Base-by-base conservation (phyloP, 2,113 vertebrate genomes). In the Spea multiplicata region DNA sequence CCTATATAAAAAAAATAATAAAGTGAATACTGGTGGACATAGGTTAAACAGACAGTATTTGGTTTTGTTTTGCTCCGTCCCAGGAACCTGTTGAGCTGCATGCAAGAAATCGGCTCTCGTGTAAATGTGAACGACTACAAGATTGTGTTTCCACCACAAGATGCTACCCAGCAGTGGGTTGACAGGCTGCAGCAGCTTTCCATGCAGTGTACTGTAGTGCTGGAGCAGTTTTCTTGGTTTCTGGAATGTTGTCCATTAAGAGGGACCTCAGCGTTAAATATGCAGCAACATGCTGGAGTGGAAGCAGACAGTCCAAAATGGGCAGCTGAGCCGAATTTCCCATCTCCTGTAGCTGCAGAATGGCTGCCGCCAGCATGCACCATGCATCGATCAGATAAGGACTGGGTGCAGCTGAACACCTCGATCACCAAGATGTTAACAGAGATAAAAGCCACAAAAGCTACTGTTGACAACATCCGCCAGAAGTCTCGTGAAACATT, bases 221-320 rank as follows among this genome's bases (percentile, higher is more conserved):
- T 98, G 0, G 91, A 97, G 85, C 95, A 98, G 85, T 85, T 98
- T 12, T 88, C 85, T 48, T 96, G 93, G 94, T 84, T 98, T 82
- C 79, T 96, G 4, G 94, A 95, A 16, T 96, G 96, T 86, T 98
- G 97, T 76, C 97, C 97, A 0, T 87, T 89, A 83, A 86, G 86
- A 5, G 81, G 80, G 8, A 65, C 57, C 45, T 3, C 16, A 0
- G 12, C 52, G 9, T 17, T 16, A 9, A 5, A 3, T 0, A 48
- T 69, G 71, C 12, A 49, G 0, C 76, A 82, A 83, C 53, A 75
- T 55, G 8, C 4, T 61, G 14, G 0, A 81, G 74, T n/a, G 65
- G 48, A 66, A 71, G 69, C 49, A 12, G 30, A 49, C 13, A 57
- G 66, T n/a, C 44, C 44, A 17, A 67, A 50, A 8, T 6, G 16